These are phyloP conservation scores for Drosophila cognata DNA, from an alignment of 2,888 invertebrate species.

Conservation along the genomic window DNA sequence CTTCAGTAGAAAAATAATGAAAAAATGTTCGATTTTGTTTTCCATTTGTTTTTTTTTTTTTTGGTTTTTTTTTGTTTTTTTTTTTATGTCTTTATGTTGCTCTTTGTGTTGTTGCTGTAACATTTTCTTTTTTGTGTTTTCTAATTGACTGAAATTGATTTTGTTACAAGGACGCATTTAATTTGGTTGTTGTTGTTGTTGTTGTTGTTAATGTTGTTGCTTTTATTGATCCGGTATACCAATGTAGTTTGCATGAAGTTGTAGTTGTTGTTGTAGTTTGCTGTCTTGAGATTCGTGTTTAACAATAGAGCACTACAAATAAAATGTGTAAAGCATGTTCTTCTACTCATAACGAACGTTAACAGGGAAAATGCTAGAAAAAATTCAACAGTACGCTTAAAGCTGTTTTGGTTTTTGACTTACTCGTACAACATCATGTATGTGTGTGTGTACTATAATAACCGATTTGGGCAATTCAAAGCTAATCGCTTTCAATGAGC, in stretches of 20 bases:
- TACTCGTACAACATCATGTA: constrained; percentile 37
- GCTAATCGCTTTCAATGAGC: constrained; percentile 16
- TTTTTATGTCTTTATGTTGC: constrained; percentile 63
- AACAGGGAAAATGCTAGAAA: constrained; percentile 68
- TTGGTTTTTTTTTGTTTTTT: constrained; percentile 30
- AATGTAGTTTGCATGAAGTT: constrained; percentile 45
- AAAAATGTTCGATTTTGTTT: constrained; percentile 57
- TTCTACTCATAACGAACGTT: constrained; percentile 71
- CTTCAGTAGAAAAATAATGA: constrained; percentile 78
- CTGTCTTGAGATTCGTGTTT: constrained; percentile 42
- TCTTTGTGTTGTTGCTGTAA: constrained; percentile 64
- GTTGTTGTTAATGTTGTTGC: constrained; percentile 36
- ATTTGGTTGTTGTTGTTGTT: constrained; percentile 48
- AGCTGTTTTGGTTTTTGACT: constrained; percentile 56
- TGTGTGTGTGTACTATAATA: constrained; percentile 31
- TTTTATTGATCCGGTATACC: constrained; percentile 56
- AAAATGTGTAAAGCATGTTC: constrained; percentile 49
- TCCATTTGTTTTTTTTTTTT: constrained; percentile 42
- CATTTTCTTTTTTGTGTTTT: constrained; percentile 46
- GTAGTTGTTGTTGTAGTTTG: constrained; percentile 18
- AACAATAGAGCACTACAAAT: constrained; percentile 64
- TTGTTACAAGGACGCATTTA: constrained; percentile 83
- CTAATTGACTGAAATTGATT: constrained; percentile 85
- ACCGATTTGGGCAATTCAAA: constrained; percentile 23
- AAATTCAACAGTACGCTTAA: constrained; percentile 75